phyloP scores from a whole-genome alignment of 2,888 invertebrate species.

The Geophilus truncorum region DNA sequence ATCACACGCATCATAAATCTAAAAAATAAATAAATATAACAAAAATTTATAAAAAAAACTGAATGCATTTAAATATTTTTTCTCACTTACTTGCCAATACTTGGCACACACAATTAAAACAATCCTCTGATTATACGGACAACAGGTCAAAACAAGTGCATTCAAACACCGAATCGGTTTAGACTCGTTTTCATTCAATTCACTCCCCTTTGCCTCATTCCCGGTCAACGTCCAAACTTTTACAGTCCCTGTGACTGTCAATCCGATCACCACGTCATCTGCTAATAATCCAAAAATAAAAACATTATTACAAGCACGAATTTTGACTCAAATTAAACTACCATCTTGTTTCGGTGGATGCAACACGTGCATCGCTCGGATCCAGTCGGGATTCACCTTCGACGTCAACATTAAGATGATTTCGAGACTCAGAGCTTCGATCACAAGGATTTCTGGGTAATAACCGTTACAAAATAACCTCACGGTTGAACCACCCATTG shows the following conservation, averaged over 20 bases:
- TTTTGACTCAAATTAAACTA: slow-evolving; percentile 42
- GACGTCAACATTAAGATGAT: slow-evolving; percentile 86
- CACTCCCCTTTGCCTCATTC: slow-evolving; percentile 60
- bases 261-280: slow-evolving; percentile 92
- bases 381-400: slow-evolving; percentile 97
- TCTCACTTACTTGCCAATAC: slow-evolving; percentile 76
- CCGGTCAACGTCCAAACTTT: slow-evolving; percentile 94
- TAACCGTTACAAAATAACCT: slow-evolving; percentile 92
- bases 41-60: too few relatives aligned
- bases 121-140: slow-evolving; percentile 91
- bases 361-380: slow-evolving; percentile 85
- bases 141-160: slow-evolving; percentile 87
- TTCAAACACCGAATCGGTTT: slow-evolving; percentile 93
- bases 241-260: slow-evolving; percentile 92
- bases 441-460: slow-evolving; percentile 93
- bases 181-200: slow-evolving; percentile 89
- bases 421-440: slow-evolving; percentile 94
- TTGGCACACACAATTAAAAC: slow-evolving; percentile 95
- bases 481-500: slow-evolving; percentile 39
- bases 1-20: slow-evolving; percentile 80
- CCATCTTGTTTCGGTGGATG: slow-evolving; percentile 62
- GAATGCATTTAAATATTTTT: slow-evolving; percentile 30
- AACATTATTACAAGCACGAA: not conserved
- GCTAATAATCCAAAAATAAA: slow-evolving; percentile 29
- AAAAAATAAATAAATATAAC: too few relatives aligned